Evolutionary conservation across 2,113 vertebrate species (phyloP), one percentile per base, ranked within the genome.

Genomic region (Aviceda subcristata): DNA sequence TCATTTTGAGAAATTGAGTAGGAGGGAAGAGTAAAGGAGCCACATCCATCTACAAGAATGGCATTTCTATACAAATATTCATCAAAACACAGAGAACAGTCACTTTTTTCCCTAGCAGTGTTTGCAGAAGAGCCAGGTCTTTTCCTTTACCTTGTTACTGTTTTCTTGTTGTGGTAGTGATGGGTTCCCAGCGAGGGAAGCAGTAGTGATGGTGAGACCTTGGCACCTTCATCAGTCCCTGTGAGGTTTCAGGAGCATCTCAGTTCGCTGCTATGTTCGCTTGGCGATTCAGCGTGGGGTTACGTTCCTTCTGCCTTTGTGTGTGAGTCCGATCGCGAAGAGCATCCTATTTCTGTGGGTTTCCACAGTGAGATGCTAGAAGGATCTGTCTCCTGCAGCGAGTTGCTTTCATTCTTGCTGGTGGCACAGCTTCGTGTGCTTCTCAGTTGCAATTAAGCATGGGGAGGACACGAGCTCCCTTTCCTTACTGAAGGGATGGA

Each of bases 321-420:
- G 18, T 0, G 0, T 7, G 2, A 3, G 18, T 87, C 43, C 23
- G 0, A 0, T 41, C 4, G 1, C 1, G 2, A 66, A 15, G 51
- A 88, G 17, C 20, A 1, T 18, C 41, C 36, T 43, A 4, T 60
- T 56, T 62, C 60, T 60, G 6, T 64, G 34, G 48, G 36, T 51
- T 81, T 63, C 59, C 6, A 5, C 26, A 13, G 30, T 11, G 53
- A 41, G 34, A 20, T 74, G 43, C 69, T 78, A 5, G 0, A 29
- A 69, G 60, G 43, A 26, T 59, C 68, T 5, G 4, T 29, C 5
- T 46, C 5, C 2, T 34, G 29, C 59, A 32, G 21, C 0, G 0
- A 64, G n/a, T 12, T 55, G 38, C 32, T 51, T 50, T 68, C 4
- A 2, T 45, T 86, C 43, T 56, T 6, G 2, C 39, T 7, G 21